A percentile compares a stretch with the other conserved stretches of the same genome.
Evolutionary conservation across 30 jellyfish, hydroid and myxozoan genomes (phyloP).

Genomic region (Aurelia sp.): DNA sequence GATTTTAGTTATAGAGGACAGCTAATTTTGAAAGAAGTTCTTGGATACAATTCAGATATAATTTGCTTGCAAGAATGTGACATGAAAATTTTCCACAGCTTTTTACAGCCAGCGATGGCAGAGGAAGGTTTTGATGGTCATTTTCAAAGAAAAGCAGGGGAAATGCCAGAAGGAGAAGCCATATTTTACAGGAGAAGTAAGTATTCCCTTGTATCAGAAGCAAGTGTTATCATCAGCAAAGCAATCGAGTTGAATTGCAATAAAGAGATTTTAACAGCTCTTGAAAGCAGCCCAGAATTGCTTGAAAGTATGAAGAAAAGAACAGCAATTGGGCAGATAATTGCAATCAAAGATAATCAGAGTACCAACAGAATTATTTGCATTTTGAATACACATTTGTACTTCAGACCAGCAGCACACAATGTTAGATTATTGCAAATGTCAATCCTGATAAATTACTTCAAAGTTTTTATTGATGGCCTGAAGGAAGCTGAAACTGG

Average conservation of each 20-base stretch:
- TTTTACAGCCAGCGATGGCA: slow-evolving; percentile 74
- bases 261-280: slow-evolving; percentile 29
- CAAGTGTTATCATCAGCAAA: slow-evolving; percentile 60
- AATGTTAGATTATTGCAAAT: slow-evolving; percentile 84
- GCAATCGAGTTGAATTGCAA: slow-evolving; percentile 66
- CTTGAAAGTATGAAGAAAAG: slow-evolving; percentile 58
- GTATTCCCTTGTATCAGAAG: slow-evolving; percentile 32
- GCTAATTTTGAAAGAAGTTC: slow-evolving; percentile 80
- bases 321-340: slow-evolving; percentile 87
- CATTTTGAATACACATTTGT: slow-evolving; percentile 88
- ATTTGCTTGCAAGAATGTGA: slow-evolving; percentile 96
- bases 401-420: slow-evolving; percentile 73
- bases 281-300: slow-evolving; percentile 59
- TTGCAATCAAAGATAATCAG: slow-evolving; percentile 53
- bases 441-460: slow-evolving; percentile 58
- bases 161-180: slow-evolving; percentile 98
- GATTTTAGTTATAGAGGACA: slow-evolving; percentile 79
- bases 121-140: slow-evolving; percentile 72
- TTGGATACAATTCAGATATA: slow-evolving; percentile 90
- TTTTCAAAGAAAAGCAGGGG: slow-evolving; percentile 77
- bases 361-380: slow-evolving; percentile 45
- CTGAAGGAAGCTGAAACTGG: slow-evolving; percentile 21
- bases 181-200: slow-evolving; percentile 45
- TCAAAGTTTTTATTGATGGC: slow-evolving; percentile 21
- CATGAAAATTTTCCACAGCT: slow-evolving; percentile 59